phyloP scores from a whole-genome alignment of 92 coral and sea anemone genomes.

The Paramuricea clavata region DNA sequence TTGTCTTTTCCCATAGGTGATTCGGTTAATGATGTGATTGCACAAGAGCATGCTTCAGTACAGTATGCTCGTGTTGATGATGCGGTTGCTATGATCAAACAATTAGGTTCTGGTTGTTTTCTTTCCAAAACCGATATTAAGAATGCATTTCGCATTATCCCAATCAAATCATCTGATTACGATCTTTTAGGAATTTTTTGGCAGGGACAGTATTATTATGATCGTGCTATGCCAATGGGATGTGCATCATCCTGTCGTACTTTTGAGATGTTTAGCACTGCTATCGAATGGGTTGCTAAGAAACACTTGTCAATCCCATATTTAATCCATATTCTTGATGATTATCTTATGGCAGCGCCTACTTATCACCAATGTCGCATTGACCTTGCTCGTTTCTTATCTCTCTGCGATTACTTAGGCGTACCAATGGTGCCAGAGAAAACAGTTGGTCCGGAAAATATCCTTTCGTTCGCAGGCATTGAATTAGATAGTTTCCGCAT shows the following conservation, averaged over 20 bases:
- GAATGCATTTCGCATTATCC: neutral
- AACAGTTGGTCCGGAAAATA: constrained; percentile 41
- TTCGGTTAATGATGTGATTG: neutral
- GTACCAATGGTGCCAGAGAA: constrained; percentile 76
- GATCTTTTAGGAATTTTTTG: neutral
- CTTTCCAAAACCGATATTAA: neutral
- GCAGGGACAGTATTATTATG: constrained; percentile 1
- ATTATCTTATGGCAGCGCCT: constrained; percentile 44
- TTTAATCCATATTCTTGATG: neutral
- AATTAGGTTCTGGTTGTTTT: neutral
- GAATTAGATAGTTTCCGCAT: constrained; percentile 53
- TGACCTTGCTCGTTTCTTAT: constrained; percentile 22
- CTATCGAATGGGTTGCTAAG: neutral
- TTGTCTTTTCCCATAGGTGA: neutral
- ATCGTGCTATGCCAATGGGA: neutral
- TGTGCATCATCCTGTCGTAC: neutral
- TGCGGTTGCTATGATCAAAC: neutral
- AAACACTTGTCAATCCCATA: neutral
- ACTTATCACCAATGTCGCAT: constrained; percentile 32
- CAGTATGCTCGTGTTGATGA: neutral
- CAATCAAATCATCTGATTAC: neutral
- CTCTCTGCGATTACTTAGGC: constrained; percentile 56
- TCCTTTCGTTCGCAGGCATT: constrained; percentile 68
- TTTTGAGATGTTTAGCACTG: constrained; percentile 11
- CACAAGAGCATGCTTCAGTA: neutral